These are phyloP conservation scores for Patiria pectinifera DNA, from an alignment of 53 echinoderm and acorn worm genomes.

Conservation along the genomic window DNA sequence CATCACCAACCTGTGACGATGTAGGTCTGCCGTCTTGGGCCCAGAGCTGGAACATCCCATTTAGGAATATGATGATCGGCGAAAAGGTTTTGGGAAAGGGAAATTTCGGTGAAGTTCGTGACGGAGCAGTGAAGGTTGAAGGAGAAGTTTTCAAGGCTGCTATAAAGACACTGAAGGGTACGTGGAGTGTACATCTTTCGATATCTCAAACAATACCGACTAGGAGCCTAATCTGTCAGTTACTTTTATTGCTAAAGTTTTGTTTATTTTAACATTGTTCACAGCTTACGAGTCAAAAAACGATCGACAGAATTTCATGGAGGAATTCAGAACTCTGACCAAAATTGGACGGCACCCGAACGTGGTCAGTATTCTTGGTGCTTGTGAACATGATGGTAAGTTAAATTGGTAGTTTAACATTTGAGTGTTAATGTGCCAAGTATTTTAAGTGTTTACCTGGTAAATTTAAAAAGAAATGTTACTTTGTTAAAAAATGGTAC, in stretches of 20 bases:
- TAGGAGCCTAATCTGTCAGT: too few relatives aligned
- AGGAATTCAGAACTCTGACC: constrained; percentile 30
- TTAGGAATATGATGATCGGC: background rate
- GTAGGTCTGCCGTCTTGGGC: constrained; percentile 14
- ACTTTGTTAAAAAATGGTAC: too few relatives aligned
- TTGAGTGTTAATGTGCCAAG: constrained; percentile 6
- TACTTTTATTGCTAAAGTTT: background rate
- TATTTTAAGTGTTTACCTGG: background rate
- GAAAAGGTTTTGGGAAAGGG: constrained; percentile 2
- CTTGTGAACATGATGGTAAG: background rate
- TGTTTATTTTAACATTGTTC: background rate
- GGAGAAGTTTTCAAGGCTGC: background rate
- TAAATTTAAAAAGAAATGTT: too few relatives aligned
- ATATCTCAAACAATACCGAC: background rate
- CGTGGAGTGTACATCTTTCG: background rate
- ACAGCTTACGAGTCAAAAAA: background rate
- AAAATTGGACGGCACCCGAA: constrained; percentile 17
- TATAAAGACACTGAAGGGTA: background rate
- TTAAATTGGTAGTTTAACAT: background rate
- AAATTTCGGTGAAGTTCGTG: background rate
- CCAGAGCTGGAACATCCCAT: background rate
- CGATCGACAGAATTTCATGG: background rate
- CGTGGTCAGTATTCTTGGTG: too few relatives aligned
- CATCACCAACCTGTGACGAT: background rate
- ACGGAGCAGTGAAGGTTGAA: too few relatives aligned